Base-by-base conservation (phyloP, 2,797 vertebrate genomes). In the Loris lydekkerianus region DNA sequence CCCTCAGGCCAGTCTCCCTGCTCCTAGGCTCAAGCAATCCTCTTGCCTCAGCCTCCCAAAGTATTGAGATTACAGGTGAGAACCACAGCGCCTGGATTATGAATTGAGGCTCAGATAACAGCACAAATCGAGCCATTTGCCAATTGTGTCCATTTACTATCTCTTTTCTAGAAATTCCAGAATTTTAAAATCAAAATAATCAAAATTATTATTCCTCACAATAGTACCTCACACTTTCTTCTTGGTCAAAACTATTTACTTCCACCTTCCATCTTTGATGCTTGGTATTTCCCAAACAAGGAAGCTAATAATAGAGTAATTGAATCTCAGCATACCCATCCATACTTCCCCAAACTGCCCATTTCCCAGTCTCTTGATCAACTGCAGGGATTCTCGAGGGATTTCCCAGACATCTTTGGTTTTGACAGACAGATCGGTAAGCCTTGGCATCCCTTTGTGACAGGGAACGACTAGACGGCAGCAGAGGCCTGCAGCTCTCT, bases 321-420 rank as follows among this genome's bases (percentile, higher is more conserved):
- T 97, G 98, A 98, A 97, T 98, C 98, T 98, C 97, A 98, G 98
- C 99, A 98, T 99, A 99, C 99, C 99, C 99, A 99, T 99, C 99
- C 99, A 99, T 98, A 99, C 99, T 99, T 99, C 99, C 99, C 99
- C 99, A 99, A 99, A 99, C 99, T 99, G 99, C 99, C 99, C 99
- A 97, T 99, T 99, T 98, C 99, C 99, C 96, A 99, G 99, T 98
- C 99, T 99, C 99, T 99, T 99, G 99, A 99, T 99, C 98, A 99
- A 99, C 98, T 99, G 99, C 98, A 99, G 99, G 77, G 99, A 99
- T 98, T 99, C 99, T 98, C 99, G 99, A 93, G 99, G 99, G 98
- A 99, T 99, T 99, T 99, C 99, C 99, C 99, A 99, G 98, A 99
- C 99, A 97, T 99, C 99, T 99, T 99, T 99, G 99, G 99, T 99